These are phyloP conservation scores for Reticulitermes speratus DNA, from an alignment of 1,140 invertebrate species.

Conservation along the genomic window DNA sequence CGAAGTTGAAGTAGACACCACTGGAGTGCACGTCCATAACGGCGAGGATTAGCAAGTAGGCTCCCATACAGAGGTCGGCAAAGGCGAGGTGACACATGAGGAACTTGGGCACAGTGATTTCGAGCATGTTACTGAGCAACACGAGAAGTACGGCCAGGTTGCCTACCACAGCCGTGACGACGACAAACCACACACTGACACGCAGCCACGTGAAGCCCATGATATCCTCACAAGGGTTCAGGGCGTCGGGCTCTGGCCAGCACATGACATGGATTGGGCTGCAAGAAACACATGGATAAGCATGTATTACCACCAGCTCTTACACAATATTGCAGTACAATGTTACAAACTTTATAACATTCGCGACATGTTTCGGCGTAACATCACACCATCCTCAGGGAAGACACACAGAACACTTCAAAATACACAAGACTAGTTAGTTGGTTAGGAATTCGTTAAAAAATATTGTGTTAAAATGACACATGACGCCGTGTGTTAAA, in stretches of 20 bases:
- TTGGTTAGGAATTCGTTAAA: too few species aligned
- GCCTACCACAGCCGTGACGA: slow-evolving; percentile 54
- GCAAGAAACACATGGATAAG: neutral
- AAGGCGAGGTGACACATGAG: slow-evolving; percentile 68
- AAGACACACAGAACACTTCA: too few species aligned
- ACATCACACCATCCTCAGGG: too few species aligned
- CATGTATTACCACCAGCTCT: neutral
- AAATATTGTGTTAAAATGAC: too few species aligned
- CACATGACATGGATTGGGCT: slow-evolving; percentile 43
- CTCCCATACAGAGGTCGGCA: slow-evolving; percentile 65
- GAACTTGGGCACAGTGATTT: slow-evolving; percentile 60
- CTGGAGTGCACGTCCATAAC: slow-evolving; percentile 60
- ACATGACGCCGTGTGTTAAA: too few species aligned
- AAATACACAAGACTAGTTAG: too few species aligned
- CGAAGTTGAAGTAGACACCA: slow-evolving; percentile 66
- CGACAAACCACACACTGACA: slow-evolving; percentile 62
- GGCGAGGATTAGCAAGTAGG: slow-evolving; percentile 64
- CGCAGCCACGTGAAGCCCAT: slow-evolving; percentile 52
- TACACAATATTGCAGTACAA: too few species aligned
- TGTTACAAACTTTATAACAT: too few species aligned
- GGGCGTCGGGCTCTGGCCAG: slow-evolving; percentile 58
- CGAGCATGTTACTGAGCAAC: slow-evolving; percentile 44
- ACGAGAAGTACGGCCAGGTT: slow-evolving; percentile 60
- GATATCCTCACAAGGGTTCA: slow-evolving; percentile 69
- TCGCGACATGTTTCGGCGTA: too few species aligned